Evolutionary conservation across 2,113 vertebrate genomes (phyloP).

Genomic region (Caranx ignobilis): DNA sequence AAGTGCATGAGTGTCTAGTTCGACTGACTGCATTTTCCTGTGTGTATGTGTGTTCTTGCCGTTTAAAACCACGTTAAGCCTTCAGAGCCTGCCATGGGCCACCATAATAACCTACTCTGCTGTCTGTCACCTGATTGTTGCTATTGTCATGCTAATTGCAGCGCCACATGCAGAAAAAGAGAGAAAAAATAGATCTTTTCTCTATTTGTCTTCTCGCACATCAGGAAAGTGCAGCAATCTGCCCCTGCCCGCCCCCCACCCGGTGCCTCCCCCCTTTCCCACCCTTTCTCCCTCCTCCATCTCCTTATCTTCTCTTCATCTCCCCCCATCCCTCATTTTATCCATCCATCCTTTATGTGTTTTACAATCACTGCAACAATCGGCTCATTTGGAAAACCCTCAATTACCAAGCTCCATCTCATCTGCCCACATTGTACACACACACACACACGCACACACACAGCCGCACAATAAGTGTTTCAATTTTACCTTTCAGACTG

Average conservation of each 20-base stretch:
- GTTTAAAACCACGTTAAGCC: slow-evolving; percentile 67
- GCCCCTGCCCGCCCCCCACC: slow-evolving; percentile 3
- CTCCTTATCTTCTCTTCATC: slow-evolving; percentile 75
- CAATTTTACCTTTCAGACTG: slow-evolving; percentile 59
- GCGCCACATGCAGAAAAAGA: slow-evolving; percentile 58
- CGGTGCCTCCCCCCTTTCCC: not conserved
- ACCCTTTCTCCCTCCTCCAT: not conserved
- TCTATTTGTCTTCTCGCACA: slow-evolving; percentile 58
- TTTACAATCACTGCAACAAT: slow-evolving; percentile 82
- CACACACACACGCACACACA: not conserved
- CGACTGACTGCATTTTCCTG: slow-evolving; percentile 10
- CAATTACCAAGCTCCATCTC: slow-evolving; percentile 80
- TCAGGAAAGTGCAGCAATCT: slow-evolving; percentile 68
- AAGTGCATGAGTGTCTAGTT: slow-evolving; percentile 22
- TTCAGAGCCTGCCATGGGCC: slow-evolving; percentile 62
- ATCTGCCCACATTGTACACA: slow-evolving; percentile 47
- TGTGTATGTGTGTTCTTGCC: slow-evolving; percentile 23
- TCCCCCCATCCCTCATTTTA: slow-evolving; percentile 67
- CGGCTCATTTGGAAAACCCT: slow-evolving; percentile 83
- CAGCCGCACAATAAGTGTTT: slow-evolving; percentile 58
- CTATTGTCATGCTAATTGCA: slow-evolving; percentile 85
- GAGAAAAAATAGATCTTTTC: slow-evolving; percentile 57
- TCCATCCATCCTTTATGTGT: slow-evolving; percentile 74
- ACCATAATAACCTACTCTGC: slow-evolving; percentile 78
- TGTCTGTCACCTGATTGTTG: slow-evolving; percentile 81